Base-by-base conservation (phyloP, 2,888 invertebrate species). In the Mantis religiosa region DNA sequence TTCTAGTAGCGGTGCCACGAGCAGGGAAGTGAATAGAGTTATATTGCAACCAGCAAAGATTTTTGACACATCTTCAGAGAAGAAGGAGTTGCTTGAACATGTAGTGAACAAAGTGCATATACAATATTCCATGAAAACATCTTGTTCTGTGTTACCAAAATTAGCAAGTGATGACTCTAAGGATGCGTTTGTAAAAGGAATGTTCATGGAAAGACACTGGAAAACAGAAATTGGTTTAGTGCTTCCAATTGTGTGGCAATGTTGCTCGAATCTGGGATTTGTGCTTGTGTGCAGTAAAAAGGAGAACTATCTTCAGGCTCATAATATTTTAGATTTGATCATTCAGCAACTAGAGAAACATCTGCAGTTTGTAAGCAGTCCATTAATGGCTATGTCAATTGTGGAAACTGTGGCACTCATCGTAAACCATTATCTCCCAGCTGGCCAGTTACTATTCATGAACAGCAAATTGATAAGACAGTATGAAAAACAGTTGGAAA, bases 381-480 rank as follows among this genome's bases (percentile, higher is more conserved):
- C 90, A 7, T 87, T 84, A 27, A 87, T 90, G 85, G 86, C 90
- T 0, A 82, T 90, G 84, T 83, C 87, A 47, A 81, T 89, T 34
- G 54, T 90, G 3, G 90, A 90, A 84, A 90, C 89, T 47, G 89
- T 90, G 9, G 86, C 90, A 27, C 82, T 90, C 12, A 88, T 90
- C 27, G 89, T 90, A n/a, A 89, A 90, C n/a, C 90, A 89, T 41
- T 90, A 87, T 81, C 88, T 90, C 34, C 90, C 90, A n/a, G 87
- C 88, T 15, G 90, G 90, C 3, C 88, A 89, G 84, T 47, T 90
- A 27, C 83, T 90, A 2, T 90, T 90, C 87, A 89, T 89, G 81
- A 90, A 90, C 83, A 90, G 90, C 41, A 90, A 88, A 83, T 85
- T 90, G 54, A 25, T 87, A 28, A 89, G 87, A 87, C 28, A 71